These are phyloP conservation scores for Idris sp. DNA, from an alignment of 1,140 invertebrate genomes.

Conservation along the genomic window DNA sequence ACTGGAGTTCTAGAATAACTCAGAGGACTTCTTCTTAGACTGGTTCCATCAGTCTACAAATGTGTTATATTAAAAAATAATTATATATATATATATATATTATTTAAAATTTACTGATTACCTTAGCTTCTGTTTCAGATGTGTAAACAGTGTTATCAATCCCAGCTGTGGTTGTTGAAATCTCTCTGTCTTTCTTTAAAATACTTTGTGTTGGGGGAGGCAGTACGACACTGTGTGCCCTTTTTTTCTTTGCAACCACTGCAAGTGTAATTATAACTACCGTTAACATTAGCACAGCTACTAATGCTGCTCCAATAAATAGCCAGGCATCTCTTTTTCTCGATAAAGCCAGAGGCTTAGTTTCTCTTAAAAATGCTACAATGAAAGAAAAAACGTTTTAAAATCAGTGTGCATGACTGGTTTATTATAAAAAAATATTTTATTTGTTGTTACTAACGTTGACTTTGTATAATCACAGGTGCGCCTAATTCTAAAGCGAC, in stretches of 20 bases:
- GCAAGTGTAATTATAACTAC: conserved; percentile 82
- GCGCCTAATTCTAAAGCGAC: conserved; percentile 85
- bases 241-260: conserved; percentile 80
- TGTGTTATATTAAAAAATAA: too few relatives aligned
- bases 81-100: too few relatives aligned
- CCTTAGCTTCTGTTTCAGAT: conserved; percentile 71
- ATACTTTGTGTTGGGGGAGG: conserved; percentile 67
- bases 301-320: conserved; percentile 81
- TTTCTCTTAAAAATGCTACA: conserved; percentile 84
- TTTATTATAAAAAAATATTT: conserved; percentile 6
- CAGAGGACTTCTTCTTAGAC: conserved; percentile 67
- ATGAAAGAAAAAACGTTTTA: conserved; percentile 13
- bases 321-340: conserved; percentile 81
- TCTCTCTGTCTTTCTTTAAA: conserved; percentile 70
- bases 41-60: conserved; percentile 74
- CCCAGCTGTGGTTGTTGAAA: conserved; percentile 55
- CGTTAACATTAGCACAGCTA: conserved; percentile 81
- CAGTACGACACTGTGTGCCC: conserved; percentile 68
- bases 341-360: conserved; percentile 81
- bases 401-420: too few relatives aligned
- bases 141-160: conserved; percentile 72
- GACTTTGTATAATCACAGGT: conserved; percentile 88
- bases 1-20: conserved; percentile 69
- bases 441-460: conserved; percentile 81
- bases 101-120: too few relatives aligned